Conservation (phyloP, 1,140 invertebrate species). For the Drosophila nigrodunni region DNA sequence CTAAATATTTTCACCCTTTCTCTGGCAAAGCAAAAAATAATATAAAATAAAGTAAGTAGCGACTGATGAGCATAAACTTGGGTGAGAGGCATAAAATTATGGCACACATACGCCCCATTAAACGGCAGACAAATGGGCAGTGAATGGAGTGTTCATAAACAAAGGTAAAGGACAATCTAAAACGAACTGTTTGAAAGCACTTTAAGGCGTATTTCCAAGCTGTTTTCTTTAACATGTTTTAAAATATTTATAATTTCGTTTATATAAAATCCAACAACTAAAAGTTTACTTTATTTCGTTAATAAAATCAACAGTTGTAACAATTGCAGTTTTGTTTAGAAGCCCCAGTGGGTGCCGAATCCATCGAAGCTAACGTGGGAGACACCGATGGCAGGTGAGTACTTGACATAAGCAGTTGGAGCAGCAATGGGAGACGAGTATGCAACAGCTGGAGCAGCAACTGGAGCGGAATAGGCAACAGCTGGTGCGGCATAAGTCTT, state of each 20-base stretch:
- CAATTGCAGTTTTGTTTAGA: conserved; percentile 63
- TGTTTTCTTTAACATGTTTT: background rate
- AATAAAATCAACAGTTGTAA: conserved; percentile 53
- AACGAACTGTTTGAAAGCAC: background rate
- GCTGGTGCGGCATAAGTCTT: conserved; percentile 70
- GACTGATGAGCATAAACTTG: conserved; percentile 26
- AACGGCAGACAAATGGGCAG: conserved; percentile 59
- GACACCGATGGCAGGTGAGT: conserved; percentile 86
- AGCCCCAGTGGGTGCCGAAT: conserved; percentile 85
- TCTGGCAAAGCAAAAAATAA: conserved; percentile 15
- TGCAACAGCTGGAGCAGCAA: conserved; percentile 76
- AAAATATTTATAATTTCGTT: too few relatives aligned
- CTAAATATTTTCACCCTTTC: conserved; percentile 65
- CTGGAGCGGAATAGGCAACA: conserved; percentile 67
- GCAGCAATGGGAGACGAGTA: conserved; percentile 80
- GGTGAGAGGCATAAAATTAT: conserved; percentile 50
- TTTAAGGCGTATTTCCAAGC: background rate
- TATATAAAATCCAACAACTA: background rate
- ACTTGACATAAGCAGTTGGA: conserved; percentile 80
- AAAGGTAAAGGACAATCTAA: background rate
- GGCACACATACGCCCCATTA: conserved; percentile 77
- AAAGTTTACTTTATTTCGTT: conserved; percentile 46
- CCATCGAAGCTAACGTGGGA: conserved; percentile 86
- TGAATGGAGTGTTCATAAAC: background rate
- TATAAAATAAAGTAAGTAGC: conserved; percentile 19